These are phyloP conservation scores for Pygoscelis antarcticus DNA, from an alignment of 2,113 vertebrate species.

Conservation along the genomic window DNA sequence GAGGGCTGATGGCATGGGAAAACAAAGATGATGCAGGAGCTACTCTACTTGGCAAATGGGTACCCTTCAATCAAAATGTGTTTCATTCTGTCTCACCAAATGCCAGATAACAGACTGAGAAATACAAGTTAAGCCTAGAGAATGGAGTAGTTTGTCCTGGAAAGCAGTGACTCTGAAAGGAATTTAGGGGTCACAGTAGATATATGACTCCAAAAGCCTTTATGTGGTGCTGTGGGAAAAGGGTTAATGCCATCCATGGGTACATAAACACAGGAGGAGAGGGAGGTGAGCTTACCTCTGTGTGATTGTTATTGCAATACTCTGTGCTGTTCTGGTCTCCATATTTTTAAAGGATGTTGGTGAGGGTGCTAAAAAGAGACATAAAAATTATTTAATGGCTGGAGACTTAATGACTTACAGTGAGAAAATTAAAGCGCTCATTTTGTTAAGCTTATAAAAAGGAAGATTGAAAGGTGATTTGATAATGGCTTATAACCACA, in stretches of 20 bases:
- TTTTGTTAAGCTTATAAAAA: slow-evolving; percentile 51
- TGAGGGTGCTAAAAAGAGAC: neutral
- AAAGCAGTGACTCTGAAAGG: neutral
- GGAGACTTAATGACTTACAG: slow-evolving; percentile 14
- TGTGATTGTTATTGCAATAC: neutral
- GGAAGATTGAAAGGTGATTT: slow-evolving; percentile 46
- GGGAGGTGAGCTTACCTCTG: neutral
- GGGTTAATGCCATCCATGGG: neutral
- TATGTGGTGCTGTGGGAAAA: neutral
- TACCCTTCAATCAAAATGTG: neutral
- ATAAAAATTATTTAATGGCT: slow-evolving; percentile 52
- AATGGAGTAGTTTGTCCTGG: neutral
- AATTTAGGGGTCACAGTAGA: neutral
- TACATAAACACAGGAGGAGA: neutral
- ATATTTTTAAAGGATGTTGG: slow-evolving; percentile 21
- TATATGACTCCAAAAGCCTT: neutral
- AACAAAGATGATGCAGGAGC: neutral
- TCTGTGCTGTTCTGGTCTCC: neutral
- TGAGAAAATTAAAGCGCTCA: slow-evolving; percentile 36
- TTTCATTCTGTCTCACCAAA: slow-evolving; percentile 15
- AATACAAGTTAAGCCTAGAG: neutral
- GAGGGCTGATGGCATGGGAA: neutral
- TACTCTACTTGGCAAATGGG: neutral
- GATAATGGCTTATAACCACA: slow-evolving; percentile 36
- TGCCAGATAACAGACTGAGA: neutral